phyloP scores from a whole-genome alignment of 1,140 invertebrate species.

The Drosophila auraria region DNA sequence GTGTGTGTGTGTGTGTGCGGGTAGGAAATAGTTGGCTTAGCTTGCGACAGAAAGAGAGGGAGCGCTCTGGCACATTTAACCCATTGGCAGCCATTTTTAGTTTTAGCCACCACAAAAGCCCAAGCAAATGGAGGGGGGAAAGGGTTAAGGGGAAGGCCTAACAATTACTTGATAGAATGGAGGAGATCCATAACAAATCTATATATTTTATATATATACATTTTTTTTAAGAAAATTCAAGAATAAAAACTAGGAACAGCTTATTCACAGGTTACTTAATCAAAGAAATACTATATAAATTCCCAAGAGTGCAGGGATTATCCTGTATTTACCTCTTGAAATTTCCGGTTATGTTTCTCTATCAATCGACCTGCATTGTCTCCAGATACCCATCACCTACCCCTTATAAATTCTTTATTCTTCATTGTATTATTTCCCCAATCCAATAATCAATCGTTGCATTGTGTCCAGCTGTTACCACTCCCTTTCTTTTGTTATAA shows the following conservation, averaged over 20 bases:
- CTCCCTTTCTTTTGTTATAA: neutral
- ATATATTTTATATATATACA: too few species aligned
- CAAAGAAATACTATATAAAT: too few species aligned
- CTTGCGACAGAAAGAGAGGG: constrained; percentile 23
- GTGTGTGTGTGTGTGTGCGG: constrained; percentile 14
- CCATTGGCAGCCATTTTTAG: constrained; percentile 53
- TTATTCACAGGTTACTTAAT: too few species aligned
- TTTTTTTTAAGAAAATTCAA: too few species aligned
- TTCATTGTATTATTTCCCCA: neutral
- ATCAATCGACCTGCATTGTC: constrained; percentile 17
- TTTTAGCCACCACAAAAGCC: constrained; percentile 29
- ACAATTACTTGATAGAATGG: neutral
- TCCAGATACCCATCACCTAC: neutral
- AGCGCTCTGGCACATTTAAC: constrained; percentile 18
- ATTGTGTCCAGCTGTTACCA: constrained; percentile 17
- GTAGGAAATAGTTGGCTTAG: constrained; percentile 32
- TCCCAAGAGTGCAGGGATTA: neutral
- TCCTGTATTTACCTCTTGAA: neutral
- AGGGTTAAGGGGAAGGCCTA: neutral
- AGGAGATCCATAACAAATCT: too few species aligned
- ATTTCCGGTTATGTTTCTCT: too few species aligned
- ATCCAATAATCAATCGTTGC: neutral
- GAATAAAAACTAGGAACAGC: too few species aligned
- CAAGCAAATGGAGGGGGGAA: neutral
- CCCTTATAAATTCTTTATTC: neutral